phyloP scores from a whole-genome alignment of 2,888 invertebrate species.

The Cremastinae sp. region DNA sequence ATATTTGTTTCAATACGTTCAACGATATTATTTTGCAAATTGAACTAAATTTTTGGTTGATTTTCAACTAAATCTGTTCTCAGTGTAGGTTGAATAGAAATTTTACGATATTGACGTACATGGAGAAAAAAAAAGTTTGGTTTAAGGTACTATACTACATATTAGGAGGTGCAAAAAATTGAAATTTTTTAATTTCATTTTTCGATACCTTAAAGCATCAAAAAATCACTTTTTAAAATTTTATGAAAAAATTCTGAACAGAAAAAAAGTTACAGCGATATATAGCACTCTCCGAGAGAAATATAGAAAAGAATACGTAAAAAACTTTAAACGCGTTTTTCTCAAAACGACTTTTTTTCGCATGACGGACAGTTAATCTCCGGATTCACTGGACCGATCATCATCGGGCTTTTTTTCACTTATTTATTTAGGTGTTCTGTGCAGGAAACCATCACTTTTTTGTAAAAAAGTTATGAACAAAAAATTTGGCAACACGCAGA shows the following conservation, averaged over 20 bases:
- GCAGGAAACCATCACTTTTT: background rate
- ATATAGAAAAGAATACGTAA: background rate
- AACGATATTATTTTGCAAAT: too few species aligned
- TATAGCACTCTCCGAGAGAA: background rate
- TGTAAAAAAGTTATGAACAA: background rate
- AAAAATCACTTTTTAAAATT: too few species aligned
- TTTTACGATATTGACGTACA: too few species aligned
- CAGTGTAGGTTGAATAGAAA: too few species aligned
- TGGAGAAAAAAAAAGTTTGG: background rate
- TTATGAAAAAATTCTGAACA: too few species aligned
- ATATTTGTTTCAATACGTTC: too few species aligned
- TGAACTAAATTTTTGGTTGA: too few species aligned
- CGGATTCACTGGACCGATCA: constrained; percentile 1
- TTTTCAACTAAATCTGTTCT: too few species aligned
- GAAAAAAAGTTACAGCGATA: too few species aligned
- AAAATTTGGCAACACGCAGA: too few species aligned
- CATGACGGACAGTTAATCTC: too few species aligned
- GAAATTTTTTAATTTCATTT: constrained; percentile 10
- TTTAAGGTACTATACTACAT: constrained; percentile 1
- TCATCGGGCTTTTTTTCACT: constrained; percentile 2
- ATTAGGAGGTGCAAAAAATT: background rate
- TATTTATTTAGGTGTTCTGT: constrained; percentile 3
- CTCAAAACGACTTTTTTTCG: constrained; percentile 8
- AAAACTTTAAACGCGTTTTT: constrained; percentile 8
- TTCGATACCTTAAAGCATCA: too few species aligned